phyloP scores from a whole-genome alignment of 2,113 vertebrate species.

The Cololabis saira region DNA sequence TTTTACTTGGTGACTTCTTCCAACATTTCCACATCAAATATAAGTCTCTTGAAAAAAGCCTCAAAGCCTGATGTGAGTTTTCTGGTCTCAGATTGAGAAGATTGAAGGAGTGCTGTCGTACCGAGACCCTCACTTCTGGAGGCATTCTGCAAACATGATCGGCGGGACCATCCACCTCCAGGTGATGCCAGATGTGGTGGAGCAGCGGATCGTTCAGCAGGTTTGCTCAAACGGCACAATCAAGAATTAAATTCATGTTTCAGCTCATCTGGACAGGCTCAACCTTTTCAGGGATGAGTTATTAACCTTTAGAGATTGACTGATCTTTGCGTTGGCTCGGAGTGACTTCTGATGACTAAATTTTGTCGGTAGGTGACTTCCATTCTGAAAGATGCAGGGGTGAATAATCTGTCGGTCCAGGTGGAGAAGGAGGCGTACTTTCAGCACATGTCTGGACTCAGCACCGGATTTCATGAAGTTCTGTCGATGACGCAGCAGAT shows the following conservation, averaged over 20 bases:
- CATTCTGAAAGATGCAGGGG: constrained; percentile 92
- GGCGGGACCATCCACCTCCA: constrained; percentile 97
- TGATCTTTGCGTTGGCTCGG: background rate
- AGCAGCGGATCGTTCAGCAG: constrained; percentile 96
- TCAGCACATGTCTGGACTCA: constrained; percentile 98
- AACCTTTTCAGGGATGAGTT: no score
- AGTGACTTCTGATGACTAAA: no score
- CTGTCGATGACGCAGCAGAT: constrained; percentile 96
- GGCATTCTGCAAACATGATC: constrained; percentile 92
- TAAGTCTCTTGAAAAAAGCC: background rate
- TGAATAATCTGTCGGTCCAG: constrained; percentile 96
- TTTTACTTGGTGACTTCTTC: no score
- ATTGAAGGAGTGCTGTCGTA: constrained; percentile 96
- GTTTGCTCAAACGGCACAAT: constrained; percentile 59
- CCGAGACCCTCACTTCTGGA: constrained; percentile 97
- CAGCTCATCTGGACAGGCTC: no score
- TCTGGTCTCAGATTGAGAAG: constrained; percentile 89
- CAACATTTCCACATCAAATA: no score
- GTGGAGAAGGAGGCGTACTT: constrained; percentile 99
- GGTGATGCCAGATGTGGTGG: constrained; percentile 91
- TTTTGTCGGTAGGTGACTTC: constrained; percentile 86
- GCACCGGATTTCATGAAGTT: constrained; percentile 94
- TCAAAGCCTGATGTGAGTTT: background rate
- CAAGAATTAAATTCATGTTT: no score
- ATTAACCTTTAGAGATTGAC: no score